Evolutionary conservation across 2,113 vertebrate species (phyloP).

Genomic region (Columbina picui): DNA sequence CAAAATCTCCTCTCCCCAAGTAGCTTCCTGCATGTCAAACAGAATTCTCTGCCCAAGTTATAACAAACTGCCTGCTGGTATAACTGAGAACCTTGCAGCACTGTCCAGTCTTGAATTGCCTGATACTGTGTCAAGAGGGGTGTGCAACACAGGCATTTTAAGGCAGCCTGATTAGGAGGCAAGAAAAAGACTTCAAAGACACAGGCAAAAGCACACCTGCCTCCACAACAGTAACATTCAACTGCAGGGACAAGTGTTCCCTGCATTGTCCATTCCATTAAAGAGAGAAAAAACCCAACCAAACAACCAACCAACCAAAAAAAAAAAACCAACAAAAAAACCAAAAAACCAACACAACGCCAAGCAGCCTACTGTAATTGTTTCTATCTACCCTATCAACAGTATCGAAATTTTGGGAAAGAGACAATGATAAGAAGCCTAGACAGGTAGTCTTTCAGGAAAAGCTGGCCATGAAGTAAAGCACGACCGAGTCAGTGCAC

Average conservation of each 20-base stretch:
- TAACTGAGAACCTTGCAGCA: neutral
- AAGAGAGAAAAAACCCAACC: neutral
- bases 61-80: neutral
- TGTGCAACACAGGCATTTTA: neutral
- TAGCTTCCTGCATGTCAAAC: neutral
- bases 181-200: neutral
- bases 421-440: neutral
- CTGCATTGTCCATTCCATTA: neutral
- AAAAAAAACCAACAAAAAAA: too few relatives aligned
- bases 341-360: too few relatives aligned
- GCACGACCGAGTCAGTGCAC: neutral
- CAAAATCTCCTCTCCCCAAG: neutral
- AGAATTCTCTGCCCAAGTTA: neutral
- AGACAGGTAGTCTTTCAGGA: neutral
- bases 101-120: neutral
- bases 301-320: too few relatives aligned
- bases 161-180: neutral
- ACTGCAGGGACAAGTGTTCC: neutral
- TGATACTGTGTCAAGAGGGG: neutral
- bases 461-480: neutral
- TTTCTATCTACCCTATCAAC: neutral
- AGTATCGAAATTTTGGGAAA: neutral
- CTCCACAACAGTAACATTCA: neutral
- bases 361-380: neutral
- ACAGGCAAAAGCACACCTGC: neutral